These are phyloP conservation scores for Lasioglossum pauxillum DNA, from an alignment of 2,888 invertebrate genomes.

Conservation along the genomic window DNA sequence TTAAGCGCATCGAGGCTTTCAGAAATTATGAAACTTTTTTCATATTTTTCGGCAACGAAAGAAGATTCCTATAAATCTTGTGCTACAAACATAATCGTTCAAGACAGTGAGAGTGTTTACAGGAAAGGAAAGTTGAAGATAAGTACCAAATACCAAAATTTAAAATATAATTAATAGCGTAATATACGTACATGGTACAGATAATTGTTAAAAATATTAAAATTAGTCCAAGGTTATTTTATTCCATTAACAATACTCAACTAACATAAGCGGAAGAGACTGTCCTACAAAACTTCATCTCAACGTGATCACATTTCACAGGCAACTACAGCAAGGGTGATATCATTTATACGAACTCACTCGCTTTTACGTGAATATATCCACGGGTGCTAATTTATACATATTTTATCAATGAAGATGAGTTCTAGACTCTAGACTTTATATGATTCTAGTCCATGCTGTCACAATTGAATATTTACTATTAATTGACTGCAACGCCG, in stretches of 20 bases:
- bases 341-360: background rate
- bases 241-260: background rate
- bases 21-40: background rate
- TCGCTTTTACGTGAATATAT: background rate
- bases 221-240: background rate
- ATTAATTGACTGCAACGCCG: background rate
- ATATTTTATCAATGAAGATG: background rate
- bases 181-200: conserved; percentile 2
- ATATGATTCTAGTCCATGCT: background rate
- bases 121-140: background rate
- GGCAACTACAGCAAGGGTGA: background rate
- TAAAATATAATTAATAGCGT: background rate
- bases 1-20: conserved; percentile 34
- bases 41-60: conserved; percentile 9
- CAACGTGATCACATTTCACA: conserved; percentile 2
- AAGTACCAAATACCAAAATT: background rate
- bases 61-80: background rate
- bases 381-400: background rate
- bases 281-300: background rate
- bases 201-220: background rate
- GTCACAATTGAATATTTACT: background rate
- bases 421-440: background rate
- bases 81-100: background rate
- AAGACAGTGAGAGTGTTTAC: background rate
- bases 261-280: background rate